Base-by-base conservation (phyloP, 1,140 invertebrate species). In the Cotesia typhae region DNA sequence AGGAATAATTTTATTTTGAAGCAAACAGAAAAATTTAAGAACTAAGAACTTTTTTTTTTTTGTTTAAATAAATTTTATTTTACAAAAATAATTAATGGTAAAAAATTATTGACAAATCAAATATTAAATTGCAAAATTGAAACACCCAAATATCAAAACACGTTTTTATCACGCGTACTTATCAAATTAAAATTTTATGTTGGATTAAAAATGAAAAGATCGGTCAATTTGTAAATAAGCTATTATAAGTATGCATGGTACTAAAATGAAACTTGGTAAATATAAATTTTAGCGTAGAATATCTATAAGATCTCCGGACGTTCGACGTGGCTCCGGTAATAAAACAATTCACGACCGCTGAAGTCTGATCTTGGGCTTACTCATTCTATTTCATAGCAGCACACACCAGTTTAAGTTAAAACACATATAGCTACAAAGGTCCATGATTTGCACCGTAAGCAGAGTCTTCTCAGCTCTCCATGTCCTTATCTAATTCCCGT, bases 321-420 rank as follows among this genome's bases (percentile, higher is more conserved):
- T 74, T 79, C 76, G 75, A 70, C 75, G 76, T 75, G 74, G 74
- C 71, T 73, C 74, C 69, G 72, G 79, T 81, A 81, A 82, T 81
- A 81, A 81, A 82, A 81, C 79, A 76, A 80, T 80, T 78, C 76
- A 79, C 74, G 75, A 81, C 77, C 77, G 75, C 70, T 67, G 28
- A 38, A 38, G 47, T 59, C 12, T 67, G 74, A 80, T 80, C 78
- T 76, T 69, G 74, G 74, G 67, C 67, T 67, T 67, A 67, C 66
- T 67, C 66, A 68, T 68, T 37, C 55, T 41, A 5, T 47, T 36
- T 17, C 41, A 28, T 7, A n/a, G 14, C 35, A 17, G 7, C 47
- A 12, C 38, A 38, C 51, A 7, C 10, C 14, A 7, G 9, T 17
- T 37, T 28, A 17, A 0, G 57, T 51, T 12, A 14, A 41, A 51